Evolutionary conservation across 2,888 invertebrate species (phyloP).

Genomic region (Stenurella melanura): DNA sequence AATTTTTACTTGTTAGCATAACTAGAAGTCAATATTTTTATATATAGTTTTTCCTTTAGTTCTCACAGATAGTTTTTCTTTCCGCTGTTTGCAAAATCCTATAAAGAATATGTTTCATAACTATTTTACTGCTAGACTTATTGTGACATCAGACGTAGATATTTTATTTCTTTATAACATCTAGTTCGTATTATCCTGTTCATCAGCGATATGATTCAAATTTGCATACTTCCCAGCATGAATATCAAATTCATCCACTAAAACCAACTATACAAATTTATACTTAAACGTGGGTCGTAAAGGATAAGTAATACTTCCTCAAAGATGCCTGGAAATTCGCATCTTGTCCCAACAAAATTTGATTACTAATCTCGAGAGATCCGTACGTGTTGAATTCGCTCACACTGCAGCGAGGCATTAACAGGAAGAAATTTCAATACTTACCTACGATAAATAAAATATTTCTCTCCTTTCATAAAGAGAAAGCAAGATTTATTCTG

Average conservation of each 20-base stretch:
- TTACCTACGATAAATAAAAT: constrained; percentile 5
- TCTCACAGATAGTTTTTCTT: too few species aligned
- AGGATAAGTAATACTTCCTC: constrained; percentile 18
- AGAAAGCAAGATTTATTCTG: background rate
- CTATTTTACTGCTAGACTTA: too few species aligned
- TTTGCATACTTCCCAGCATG: background rate
- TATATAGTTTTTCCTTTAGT: too few species aligned
- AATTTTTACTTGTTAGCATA: too few species aligned
- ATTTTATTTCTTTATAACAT: too few species aligned
- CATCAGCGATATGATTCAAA: background rate
- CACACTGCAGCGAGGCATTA: constrained; percentile 28
- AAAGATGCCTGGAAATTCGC: constrained; percentile 13
- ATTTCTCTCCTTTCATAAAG: background rate
- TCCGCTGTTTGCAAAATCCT: too few species aligned
- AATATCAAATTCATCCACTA: constrained; percentile 13
- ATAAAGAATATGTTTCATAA: too few species aligned
- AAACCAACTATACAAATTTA: background rate
- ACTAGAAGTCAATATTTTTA: too few species aligned
- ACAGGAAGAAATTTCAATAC: background rate
- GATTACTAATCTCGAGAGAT: constrained; percentile 49
- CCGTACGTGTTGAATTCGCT: constrained; percentile 50
- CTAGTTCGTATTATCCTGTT: too few species aligned
- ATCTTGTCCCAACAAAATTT: constrained; percentile 39
- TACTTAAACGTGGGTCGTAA: background rate
- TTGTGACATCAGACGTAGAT: too few species aligned